phyloP scores from a whole-genome alignment of 2,888 invertebrate species.

The Kuschelorhynchus macadamiae region DNA sequence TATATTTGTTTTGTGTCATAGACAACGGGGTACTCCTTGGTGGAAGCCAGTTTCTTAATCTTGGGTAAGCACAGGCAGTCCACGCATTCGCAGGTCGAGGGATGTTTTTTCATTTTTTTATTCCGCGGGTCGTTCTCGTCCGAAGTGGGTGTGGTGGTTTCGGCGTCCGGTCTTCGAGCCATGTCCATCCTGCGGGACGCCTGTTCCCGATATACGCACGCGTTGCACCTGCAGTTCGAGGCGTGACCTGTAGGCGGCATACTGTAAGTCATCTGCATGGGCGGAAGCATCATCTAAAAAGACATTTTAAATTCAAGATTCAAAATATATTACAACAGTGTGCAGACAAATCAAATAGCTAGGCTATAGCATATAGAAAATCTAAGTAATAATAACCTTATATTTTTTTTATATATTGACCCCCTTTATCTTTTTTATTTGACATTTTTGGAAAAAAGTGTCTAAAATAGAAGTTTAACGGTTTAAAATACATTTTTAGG shows the following conservation, averaged over 20 bases:
- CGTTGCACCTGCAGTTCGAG: slow-evolving; percentile 38
- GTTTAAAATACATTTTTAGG: no score
- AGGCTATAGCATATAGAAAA: no score
- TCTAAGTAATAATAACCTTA: no score
- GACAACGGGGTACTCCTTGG: slow-evolving; percentile 51
- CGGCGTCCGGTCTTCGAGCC: background rate
- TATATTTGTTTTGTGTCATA: slow-evolving; percentile 56
- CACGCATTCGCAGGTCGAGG: slow-evolving; percentile 55
- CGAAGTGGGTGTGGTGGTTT: background rate
- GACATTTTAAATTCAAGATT: no score
- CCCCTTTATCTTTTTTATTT: no score
- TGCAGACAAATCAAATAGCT: no score
- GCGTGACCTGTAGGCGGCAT: slow-evolving; percentile 44
- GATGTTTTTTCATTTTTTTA: slow-evolving; percentile 32
- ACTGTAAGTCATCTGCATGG: slow-evolving; percentile 21
- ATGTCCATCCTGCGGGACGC: slow-evolving; percentile 5
- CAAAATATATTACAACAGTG: no score
- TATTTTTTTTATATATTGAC: no score
- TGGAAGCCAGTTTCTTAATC: slow-evolving; percentile 52
- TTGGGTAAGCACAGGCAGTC: slow-evolving; percentile 55
- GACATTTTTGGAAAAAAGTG: no score
- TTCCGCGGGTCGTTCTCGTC: background rate
- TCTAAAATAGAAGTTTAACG: no score
- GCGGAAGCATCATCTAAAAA: slow-evolving; percentile 10
- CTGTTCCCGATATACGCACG: slow-evolving; percentile 36